Evolutionary conservation across 2,113 vertebrate genomes (phyloP).

Genomic region (Orycteropus afer): DNA sequence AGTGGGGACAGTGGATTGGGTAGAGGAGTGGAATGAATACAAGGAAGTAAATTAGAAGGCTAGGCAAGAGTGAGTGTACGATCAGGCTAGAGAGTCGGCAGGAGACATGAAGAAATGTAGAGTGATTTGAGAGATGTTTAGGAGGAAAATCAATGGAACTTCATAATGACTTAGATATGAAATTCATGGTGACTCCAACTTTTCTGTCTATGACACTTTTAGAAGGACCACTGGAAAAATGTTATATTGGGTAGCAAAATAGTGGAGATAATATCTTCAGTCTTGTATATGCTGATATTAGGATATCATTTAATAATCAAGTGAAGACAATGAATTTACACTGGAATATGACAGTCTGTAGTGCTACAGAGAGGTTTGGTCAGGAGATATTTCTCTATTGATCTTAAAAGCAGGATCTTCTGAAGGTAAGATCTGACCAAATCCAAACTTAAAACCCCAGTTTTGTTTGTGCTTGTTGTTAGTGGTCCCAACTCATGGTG

Average conservation of each 20-base stretch:
- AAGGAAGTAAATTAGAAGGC: not conserved
- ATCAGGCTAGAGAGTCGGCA: not conserved
- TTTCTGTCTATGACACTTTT: not conserved
- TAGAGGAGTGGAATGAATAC: not conserved
- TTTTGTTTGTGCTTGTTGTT: not conserved
- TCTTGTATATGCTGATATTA: not conserved
- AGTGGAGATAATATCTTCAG: not conserved
- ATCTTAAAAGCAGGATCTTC: conserved; percentile 7
- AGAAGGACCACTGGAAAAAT: not conserved
- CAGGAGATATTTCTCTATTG: not conserved
- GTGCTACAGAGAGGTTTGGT: not conserved
- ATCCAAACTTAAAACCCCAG: not conserved
- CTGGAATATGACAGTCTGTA: not conserved
- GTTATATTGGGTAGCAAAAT: not conserved
- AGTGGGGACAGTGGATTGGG: not conserved
- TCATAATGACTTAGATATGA: not conserved
- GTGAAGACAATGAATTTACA: not conserved
- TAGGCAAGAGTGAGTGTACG: not conserved
- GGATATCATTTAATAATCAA: not conserved
- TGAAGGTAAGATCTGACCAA: not conserved
- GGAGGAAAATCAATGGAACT: not conserved
- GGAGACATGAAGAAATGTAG: not conserved
- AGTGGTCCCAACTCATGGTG: not conserved
- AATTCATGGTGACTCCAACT: not conserved
- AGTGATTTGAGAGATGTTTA: not conserved